Conservation (phyloP, 2,797 vertebrate species). For the Enteromius radiatus region DNA sequence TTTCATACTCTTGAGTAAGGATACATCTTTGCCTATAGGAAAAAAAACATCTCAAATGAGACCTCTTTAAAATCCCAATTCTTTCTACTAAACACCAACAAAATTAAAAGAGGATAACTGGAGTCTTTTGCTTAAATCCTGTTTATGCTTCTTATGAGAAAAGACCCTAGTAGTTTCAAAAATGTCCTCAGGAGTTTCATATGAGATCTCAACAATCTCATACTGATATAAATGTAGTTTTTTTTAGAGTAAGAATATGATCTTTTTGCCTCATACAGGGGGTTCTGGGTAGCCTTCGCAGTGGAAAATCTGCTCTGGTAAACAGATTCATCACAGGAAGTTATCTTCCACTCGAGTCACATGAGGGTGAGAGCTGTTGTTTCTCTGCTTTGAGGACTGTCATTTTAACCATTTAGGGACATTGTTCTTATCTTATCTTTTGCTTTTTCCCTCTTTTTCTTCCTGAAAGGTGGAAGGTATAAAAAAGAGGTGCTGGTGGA, state of each 20-base stretch:
- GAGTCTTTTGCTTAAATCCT: not conserved
- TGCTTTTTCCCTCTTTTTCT: not conserved
- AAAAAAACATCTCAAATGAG: not conserved
- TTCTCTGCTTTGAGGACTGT: not conserved
- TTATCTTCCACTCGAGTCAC: slow-evolving; percentile 86
- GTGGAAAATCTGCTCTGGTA: slow-evolving; percentile 91
- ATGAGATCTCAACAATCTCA: slow-evolving; percentile 1
- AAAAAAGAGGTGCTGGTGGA: slow-evolving; percentile 94
- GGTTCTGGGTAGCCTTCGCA: slow-evolving; percentile 88
- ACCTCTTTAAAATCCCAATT: not conserved
- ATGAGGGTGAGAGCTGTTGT: slow-evolving; percentile 80
- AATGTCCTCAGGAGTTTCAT: not conserved
- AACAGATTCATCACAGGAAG: slow-evolving; percentile 94
- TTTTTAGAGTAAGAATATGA: not conserved
- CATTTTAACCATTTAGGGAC: not conserved
- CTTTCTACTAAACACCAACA: not conserved
- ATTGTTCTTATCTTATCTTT: not conserved
- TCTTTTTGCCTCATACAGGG: slow-evolving; percentile 75
- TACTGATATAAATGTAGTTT: not conserved
- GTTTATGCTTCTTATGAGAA: not conserved
- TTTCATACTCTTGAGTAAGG: not conserved
- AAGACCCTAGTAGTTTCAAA: not conserved
- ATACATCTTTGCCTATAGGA: not conserved
- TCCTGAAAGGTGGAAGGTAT: slow-evolving; percentile 85
- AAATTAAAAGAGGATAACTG: not conserved